Evolutionary conservation across 92 coral and sea anemone genomes (phyloP).

Genomic region (Epizoanthus illoricatus): DNA sequence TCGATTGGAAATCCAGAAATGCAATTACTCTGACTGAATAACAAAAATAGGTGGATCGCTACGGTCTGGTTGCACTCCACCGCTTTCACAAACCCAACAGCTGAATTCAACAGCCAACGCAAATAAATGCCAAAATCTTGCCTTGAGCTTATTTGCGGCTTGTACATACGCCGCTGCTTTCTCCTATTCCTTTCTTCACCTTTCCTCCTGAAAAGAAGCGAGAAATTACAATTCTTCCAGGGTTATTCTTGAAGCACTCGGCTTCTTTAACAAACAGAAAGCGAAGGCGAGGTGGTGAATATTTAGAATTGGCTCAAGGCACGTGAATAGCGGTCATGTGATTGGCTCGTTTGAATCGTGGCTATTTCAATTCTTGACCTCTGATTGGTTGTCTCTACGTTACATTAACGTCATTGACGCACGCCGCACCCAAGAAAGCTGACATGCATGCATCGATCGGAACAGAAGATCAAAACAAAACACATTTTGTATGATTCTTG

Average conservation of each 20-base stretch:
- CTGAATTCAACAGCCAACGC: constrained; percentile 27
- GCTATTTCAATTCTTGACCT: constrained; percentile 41
- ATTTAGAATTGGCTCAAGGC: constrained; percentile 64
- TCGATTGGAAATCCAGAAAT: constrained; percentile 48
- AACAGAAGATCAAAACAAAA: not conserved
- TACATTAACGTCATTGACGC: constrained; percentile 87
- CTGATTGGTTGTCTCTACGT: constrained; percentile 96
- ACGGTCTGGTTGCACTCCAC: constrained; percentile 22
- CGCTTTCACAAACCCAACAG: not conserved
- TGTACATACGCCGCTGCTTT: not conserved
- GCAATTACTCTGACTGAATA: constrained; percentile 27
- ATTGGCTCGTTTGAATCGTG: constrained; percentile 87
- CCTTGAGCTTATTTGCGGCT: not conserved
- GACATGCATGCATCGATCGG: too few relatives aligned
- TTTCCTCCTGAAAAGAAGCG: not conserved
- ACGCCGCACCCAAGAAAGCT: constrained; percentile 58
- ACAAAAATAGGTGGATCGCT: constrained; percentile 29
- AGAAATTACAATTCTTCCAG: constrained; percentile 13
- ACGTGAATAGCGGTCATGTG: constrained; percentile 75
- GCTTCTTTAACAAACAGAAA: constrained; percentile 70
- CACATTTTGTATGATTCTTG: constrained; percentile 1
- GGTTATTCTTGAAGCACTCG: constrained; percentile 67
- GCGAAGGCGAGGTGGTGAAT: constrained; percentile 68
- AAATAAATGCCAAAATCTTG: not conserved
- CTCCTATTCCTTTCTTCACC: not conserved